These are phyloP conservation scores for Lasioglossum oenotherae DNA, from an alignment of 2,888 invertebrate species.

Conservation along the genomic window DNA sequence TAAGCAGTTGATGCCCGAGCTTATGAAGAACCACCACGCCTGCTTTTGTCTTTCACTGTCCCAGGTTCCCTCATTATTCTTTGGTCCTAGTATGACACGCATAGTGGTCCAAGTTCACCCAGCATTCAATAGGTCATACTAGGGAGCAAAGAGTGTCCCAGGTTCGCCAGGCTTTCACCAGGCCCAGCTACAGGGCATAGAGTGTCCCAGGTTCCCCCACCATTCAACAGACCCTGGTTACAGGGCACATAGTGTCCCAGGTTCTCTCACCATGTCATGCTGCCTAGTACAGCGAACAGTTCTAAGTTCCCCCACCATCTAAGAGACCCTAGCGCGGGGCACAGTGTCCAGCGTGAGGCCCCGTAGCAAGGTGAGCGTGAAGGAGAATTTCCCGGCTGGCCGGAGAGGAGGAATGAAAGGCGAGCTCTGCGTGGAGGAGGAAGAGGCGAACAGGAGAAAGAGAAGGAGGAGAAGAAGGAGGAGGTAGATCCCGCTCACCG, in stretches of 20 bases:
- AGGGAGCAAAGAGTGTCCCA: too few species aligned
- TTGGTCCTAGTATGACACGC: too few species aligned
- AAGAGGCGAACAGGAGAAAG: background rate
- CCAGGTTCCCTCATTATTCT: too few species aligned
- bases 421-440: background rate
- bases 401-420: constrained; percentile 70
- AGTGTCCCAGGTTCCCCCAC: background rate
- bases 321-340: background rate
- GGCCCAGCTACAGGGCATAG: background rate
- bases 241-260: background rate
- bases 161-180: too few species aligned
- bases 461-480: background rate
- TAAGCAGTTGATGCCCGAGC: too few species aligned
- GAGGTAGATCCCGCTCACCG: constrained; percentile 71
- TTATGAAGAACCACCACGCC: too few species aligned
- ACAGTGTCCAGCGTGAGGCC: constrained; percentile 7
- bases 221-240: background rate
- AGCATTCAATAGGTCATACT: too few species aligned
- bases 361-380: constrained; percentile 66
- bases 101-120: too few species aligned
- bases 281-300: background rate
- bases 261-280: background rate
- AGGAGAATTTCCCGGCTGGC: constrained; percentile 61
- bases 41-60: too few species aligned
- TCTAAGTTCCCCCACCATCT: constrained; percentile 1